Conservation (phyloP, 2,113 vertebrate genomes). For the Seriola quinqueradiata region DNA sequence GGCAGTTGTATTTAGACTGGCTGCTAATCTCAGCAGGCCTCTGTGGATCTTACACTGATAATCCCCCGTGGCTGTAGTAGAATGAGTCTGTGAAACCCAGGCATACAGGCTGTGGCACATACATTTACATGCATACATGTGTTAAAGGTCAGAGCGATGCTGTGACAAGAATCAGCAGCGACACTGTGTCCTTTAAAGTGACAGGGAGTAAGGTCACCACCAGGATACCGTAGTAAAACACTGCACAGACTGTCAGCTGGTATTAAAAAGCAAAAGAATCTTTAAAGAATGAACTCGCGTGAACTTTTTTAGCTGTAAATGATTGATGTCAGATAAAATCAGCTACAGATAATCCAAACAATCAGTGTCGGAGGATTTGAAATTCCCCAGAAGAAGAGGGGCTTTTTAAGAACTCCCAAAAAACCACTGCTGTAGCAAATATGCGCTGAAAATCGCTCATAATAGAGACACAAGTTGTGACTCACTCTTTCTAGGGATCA, state of each 20-base stretch:
- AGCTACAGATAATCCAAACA: not conserved
- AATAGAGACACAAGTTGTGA: constrained; percentile 16
- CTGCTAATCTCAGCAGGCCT: constrained; percentile 28
- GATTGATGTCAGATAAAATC: not conserved
- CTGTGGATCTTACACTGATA: constrained; percentile 12
- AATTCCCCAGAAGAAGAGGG: not conserved
- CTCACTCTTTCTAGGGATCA: constrained; percentile 34
- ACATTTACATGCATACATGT: not conserved
- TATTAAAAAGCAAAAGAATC: not conserved
- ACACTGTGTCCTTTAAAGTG: constrained; percentile 43
- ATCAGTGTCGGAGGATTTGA: not conserved
- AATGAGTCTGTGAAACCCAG: not conserved
- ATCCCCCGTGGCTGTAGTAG: constrained; percentile 32
- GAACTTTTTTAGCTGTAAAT: not conserved
- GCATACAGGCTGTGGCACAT: not conserved
- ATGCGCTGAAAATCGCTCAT: not conserved
- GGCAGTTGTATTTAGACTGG: not conserved
- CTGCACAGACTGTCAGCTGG: not conserved
- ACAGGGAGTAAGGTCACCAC: constrained; percentile 2
- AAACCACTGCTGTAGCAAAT: not conserved
- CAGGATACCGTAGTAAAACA: not conserved
- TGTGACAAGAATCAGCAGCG: constrained; percentile 12
- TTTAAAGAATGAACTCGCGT: not conserved
- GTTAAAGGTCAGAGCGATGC: constrained; percentile 39
- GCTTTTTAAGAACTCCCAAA: not conserved